These are phyloP conservation scores for Balearica regulorum DNA, from an alignment of 2,797 vertebrate species.

Conservation along the genomic window DNA sequence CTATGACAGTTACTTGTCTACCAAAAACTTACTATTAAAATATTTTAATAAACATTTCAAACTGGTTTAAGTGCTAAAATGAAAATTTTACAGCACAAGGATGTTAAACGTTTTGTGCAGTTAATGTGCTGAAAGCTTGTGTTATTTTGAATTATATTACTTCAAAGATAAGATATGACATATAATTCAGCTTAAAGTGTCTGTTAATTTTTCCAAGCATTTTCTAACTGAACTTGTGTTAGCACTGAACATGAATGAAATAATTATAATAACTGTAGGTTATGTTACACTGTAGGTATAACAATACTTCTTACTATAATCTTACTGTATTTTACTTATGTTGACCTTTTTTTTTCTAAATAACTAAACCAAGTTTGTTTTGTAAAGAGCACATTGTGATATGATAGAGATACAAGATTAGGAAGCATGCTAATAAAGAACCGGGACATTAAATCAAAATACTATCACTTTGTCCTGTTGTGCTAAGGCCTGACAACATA, in stretches of 20 bases:
- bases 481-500: background rate
- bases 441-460: background rate
- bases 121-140: background rate
- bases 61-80: background rate
- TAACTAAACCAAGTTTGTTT: background rate
- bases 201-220: background rate
- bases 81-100: background rate
- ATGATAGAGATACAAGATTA: background rate
- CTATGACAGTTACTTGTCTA: background rate
- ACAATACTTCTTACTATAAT: background rate
- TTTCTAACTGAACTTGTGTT: conserved; percentile 17
- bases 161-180: background rate
- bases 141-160: background rate
- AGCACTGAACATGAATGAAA: background rate
- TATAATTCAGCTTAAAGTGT: background rate
- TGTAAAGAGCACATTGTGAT: background rate
- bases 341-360: background rate
- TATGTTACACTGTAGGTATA: background rate
- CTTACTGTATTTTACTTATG: background rate
- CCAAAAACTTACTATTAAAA: background rate
- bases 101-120: background rate
- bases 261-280: background rate
- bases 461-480: background rate
- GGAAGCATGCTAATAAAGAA: background rate
- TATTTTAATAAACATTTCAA: background rate